phyloP scores from a whole-genome alignment of 2,888 invertebrate genomes.

The Mechanitis messenoides region DNA sequence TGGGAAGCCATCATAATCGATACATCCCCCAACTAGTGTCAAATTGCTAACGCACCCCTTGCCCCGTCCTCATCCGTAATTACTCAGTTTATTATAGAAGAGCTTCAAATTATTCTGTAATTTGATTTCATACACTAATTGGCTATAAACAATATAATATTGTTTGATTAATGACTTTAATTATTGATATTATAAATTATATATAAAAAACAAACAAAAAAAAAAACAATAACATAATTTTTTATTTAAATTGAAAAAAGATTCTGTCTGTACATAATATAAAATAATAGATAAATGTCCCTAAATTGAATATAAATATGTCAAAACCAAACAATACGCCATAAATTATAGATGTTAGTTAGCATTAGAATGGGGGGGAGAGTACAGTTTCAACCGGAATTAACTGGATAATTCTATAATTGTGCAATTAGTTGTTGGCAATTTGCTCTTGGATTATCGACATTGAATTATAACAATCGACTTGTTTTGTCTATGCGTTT shows the following conservation, averaged over 20 bases:
- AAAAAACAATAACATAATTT: no score
- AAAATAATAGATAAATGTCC: conserved; percentile 1
- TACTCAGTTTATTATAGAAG: conserved; percentile 37
- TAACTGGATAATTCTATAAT: conserved; percentile 72
- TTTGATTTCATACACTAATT: conserved; percentile 47
- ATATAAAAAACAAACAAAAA: not conserved
- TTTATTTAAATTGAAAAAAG: no score
- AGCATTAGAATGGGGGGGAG: conserved; percentile 55
- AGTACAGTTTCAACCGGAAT: conserved; percentile 62
- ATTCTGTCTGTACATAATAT: not conserved
- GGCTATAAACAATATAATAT: conserved; percentile 30
- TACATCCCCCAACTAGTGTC: conserved; percentile 52
- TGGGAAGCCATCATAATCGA: conserved; percentile 39
- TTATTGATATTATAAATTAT: not conserved
- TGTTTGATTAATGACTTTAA: conserved; percentile 13
- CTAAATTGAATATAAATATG: conserved; percentile 27
- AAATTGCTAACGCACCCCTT: conserved; percentile 44
- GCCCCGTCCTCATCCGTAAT: conserved; percentile 42
- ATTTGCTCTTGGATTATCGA: conserved; percentile 59
- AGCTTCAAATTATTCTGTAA: conserved; percentile 55
- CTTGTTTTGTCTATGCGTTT: conserved; percentile 18
- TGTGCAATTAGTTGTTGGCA: conserved; percentile 66
- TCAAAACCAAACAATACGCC: conserved; percentile 52
- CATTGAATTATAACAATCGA: conserved; percentile 35
- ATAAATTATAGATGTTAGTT: conserved; percentile 62